These are phyloP conservation scores for Diplogasteroides magnus DNA, from an alignment of 1,140 invertebrate species.

Conservation along the genomic window DNA sequence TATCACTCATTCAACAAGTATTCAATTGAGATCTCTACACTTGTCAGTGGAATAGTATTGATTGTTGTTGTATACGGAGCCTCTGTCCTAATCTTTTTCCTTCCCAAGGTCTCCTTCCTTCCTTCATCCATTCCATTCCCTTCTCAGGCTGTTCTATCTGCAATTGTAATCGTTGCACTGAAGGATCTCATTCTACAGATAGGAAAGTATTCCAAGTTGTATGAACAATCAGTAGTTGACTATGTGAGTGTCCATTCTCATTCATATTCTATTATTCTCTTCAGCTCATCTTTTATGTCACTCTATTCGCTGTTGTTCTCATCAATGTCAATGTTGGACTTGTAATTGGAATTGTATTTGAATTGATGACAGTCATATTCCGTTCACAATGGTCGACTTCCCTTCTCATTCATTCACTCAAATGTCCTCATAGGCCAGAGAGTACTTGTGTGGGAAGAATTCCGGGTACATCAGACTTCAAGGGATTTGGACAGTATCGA, in stretches of 20 bases:
- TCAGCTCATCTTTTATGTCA: conserved; percentile 58
- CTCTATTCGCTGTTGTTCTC: conserved; percentile 57
- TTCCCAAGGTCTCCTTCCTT: conserved; percentile 57
- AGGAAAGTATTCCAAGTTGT: conserved; percentile 53
- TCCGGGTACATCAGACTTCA: conserved; percentile 37
- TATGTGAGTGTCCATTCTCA: conserved; percentile 55
- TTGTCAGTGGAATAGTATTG: conserved; percentile 56
- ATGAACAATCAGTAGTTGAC: conserved; percentile 57
- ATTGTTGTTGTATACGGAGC: conserved; percentile 57
- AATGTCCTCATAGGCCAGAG: conserved; percentile 36
- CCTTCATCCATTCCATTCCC: conserved; percentile 12
- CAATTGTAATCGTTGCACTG: conserved; percentile 58
- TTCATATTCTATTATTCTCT: conserved; percentile 19
- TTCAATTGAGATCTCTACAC: conserved; percentile 57
- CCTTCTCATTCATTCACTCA: too few relatives aligned
- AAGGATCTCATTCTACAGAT: conserved; percentile 57
- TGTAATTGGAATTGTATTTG: conserved; percentile 57
- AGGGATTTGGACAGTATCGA: conserved; percentile 36
- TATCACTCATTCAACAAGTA: conserved; percentile 19
- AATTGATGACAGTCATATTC: conserved; percentile 58
- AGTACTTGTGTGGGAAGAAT: conserved; percentile 36
- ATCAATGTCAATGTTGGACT: conserved; percentile 59
- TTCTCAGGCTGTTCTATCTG: conserved; percentile 57
- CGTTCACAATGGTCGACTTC: conserved; percentile 55
- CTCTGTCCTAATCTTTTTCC: conserved; percentile 56